phyloP scores from a whole-genome alignment of 53 echinoderm and acorn worm species.

The Apostichopus leukothele region DNA sequence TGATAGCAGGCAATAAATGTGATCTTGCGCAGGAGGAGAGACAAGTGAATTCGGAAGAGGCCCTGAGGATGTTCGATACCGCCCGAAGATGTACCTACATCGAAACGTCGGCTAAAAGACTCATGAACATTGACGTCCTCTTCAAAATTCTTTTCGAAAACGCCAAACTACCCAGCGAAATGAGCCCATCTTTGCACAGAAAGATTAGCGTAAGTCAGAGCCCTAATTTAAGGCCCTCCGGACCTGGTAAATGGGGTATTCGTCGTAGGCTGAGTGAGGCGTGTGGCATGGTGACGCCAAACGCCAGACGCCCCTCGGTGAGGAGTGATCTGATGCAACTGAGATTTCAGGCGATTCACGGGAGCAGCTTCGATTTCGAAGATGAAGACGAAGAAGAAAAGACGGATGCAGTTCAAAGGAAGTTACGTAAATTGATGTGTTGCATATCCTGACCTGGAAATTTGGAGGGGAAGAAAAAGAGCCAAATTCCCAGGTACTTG shows the following conservation, averaged over 20 bases:
- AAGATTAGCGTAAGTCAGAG: constrained; percentile 75
- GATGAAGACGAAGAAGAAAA: constrained; percentile 58
- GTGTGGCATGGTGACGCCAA: constrained; percentile 72
- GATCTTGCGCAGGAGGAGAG: constrained; percentile 49
- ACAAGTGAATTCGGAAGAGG: constrained; percentile 66
- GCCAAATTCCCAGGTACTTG: not conserved
- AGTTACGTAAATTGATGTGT: constrained; percentile 83
- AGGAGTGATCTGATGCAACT: constrained; percentile 70
- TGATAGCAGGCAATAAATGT: constrained; percentile 74
- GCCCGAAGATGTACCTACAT: constrained; percentile 58
- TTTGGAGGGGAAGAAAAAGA: not conserved
- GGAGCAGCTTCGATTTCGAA: constrained; percentile 61
- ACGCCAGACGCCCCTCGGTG: constrained; percentile 67
- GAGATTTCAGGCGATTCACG: constrained; percentile 53
- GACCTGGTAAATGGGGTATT: constrained; percentile 61
- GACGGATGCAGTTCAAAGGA: constrained; percentile 48
- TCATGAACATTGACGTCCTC: constrained; percentile 62
- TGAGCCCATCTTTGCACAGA: constrained; percentile 72
- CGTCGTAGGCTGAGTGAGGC: constrained; percentile 71
- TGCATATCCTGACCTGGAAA: constrained; percentile 73
- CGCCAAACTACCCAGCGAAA: constrained; percentile 69
- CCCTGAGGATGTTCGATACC: constrained; percentile 55
- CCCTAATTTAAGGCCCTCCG: constrained; percentile 62
- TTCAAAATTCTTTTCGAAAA: constrained; percentile 65
- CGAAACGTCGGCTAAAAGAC: constrained; percentile 70